A percentile compares a stretch with the other conserved stretches of the same genome.
These are phyloP conservation scores for Anticlea derivata DNA, from an alignment of 2,888 invertebrate species.

Conservation along the genomic window DNA sequence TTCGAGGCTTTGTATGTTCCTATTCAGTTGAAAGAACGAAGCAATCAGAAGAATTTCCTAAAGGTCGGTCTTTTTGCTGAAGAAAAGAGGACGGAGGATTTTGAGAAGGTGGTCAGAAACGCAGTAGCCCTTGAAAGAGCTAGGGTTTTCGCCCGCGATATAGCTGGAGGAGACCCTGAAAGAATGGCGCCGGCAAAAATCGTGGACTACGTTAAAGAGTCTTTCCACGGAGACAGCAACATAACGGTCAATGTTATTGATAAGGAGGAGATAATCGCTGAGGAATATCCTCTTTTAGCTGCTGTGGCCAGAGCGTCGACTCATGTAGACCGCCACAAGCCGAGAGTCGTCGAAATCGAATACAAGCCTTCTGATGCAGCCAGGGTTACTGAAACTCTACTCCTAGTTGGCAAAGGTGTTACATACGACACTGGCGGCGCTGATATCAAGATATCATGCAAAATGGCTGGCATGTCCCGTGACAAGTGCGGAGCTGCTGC, in stretches of 20 bases:
- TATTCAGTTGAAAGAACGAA: conserved; percentile 88
- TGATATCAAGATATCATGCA: conserved; percentile 87
- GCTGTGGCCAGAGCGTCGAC: conserved; percentile 90
- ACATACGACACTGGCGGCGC: conserved; percentile 92
- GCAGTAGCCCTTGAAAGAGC: conserved; percentile 87
- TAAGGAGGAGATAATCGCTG: conserved; percentile 83
- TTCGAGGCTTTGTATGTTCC: conserved; percentile 95
- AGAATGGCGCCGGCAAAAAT: conserved; percentile 92
- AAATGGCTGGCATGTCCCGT: conserved; percentile 93
- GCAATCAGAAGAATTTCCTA: conserved; percentile 83
- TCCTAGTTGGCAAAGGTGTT: conserved; percentile 95
- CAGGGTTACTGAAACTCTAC: conserved; percentile 86
- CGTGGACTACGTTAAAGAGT: conserved; percentile 88
- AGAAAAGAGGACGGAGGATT: conserved; percentile 76
- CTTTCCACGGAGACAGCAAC: conserved; percentile 84
- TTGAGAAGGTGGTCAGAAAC: conserved; percentile 83
- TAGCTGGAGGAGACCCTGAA: conserved; percentile 93
- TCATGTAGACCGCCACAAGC: conserved; percentile 85
- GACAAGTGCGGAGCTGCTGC: conserved; percentile 97
- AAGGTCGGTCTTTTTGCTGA: conserved; percentile 86
- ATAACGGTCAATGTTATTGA: conserved; percentile 86
- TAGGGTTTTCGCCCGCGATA: conserved; percentile 78
- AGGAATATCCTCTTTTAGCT: conserved; percentile 91
- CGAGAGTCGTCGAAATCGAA: conserved; percentile 85
- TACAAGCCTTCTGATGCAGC: conserved; percentile 83